Evolutionary conservation across 2,888 invertebrate species (phyloP).

Genomic region (Lithophane ornitopus): DNA sequence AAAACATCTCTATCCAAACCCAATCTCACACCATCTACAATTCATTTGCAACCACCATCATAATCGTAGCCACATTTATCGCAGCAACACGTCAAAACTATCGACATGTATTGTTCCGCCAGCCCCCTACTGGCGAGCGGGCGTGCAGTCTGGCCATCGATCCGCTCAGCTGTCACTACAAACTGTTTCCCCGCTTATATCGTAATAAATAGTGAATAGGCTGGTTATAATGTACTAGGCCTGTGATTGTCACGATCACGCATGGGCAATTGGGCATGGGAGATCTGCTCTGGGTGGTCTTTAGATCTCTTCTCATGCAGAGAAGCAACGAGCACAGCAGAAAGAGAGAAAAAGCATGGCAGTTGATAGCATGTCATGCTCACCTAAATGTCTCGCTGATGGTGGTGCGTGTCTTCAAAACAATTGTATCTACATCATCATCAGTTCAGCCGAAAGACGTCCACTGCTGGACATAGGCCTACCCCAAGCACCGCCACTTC

Average conservation of each 20-base stretch:
- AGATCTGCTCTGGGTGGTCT: too few relatives aligned
- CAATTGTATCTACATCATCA: neutral
- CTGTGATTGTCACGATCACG: too few relatives aligned
- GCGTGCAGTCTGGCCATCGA: slow-evolving; percentile 34
- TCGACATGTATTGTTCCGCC: slow-evolving; percentile 40
- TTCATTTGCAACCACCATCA: neutral
- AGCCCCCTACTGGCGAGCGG: neutral
- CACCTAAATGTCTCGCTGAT: too few relatives aligned
- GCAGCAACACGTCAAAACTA: slow-evolving; percentile 5
- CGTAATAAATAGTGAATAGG: slow-evolving; percentile 8
- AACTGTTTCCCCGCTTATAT: neutral
- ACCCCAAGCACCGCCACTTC: too few relatives aligned
- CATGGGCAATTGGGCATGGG: too few relatives aligned
- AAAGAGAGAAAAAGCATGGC: too few relatives aligned
- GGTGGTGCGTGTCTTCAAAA: neutral
- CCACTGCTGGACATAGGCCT: too few relatives aligned
- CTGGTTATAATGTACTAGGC: neutral
- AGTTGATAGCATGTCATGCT: too few relatives aligned
- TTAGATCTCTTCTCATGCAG: neutral
- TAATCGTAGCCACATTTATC: neutral
- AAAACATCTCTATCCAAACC: neutral
- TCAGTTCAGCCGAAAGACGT: too few relatives aligned
- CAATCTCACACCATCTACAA: neutral
- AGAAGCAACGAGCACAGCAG: neutral
- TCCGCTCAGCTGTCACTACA: slow-evolving; percentile 9